These are phyloP conservation scores for Sandelia bainsii DNA, from an alignment of 2,797 vertebrate genomes.

Conservation along the genomic window DNA sequence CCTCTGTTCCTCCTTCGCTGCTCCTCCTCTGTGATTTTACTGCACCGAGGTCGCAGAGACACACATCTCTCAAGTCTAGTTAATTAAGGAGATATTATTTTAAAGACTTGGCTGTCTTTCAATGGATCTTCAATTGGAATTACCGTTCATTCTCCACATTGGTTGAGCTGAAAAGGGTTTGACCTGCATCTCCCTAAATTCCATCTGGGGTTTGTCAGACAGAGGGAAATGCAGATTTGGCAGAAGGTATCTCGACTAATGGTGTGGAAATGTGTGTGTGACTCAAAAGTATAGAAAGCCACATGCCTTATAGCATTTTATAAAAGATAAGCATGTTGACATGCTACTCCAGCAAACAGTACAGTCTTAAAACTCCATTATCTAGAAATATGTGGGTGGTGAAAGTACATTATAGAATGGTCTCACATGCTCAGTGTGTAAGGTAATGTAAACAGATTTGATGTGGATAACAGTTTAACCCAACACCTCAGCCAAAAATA, in stretches of 20 bases:
- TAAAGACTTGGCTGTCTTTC: constrained; percentile 70
- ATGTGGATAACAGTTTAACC: constrained; percentile 46
- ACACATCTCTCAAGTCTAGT: constrained; percentile 54
- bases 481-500: constrained; percentile 58
- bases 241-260: constrained; percentile 64
- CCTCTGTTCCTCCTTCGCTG: constrained; percentile 16
- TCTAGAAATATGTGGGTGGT: constrained; percentile 62
- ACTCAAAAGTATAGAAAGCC: constrained; percentile 53
- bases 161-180: constrained; percentile 50
- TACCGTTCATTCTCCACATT: constrained; percentile 48
- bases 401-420: constrained; percentile 45
- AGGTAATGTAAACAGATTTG: constrained; percentile 33
- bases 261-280: constrained; percentile 60
- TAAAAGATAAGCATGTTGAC: constrained; percentile 61
- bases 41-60: constrained; percentile 58
- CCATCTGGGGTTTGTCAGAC: constrained; percentile 59
- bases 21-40: constrained; percentile 47
- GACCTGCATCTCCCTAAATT: constrained; percentile 64
- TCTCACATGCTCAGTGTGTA: constrained; percentile 26
- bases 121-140: constrained; percentile 59
- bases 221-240: constrained; percentile 63
- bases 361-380: constrained; percentile 63
- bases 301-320: constrained; percentile 48
- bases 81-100: constrained; percentile 73
- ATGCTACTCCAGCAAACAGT: constrained; percentile 50